These are phyloP conservation scores for Cotesia vestalis DNA, from an alignment of 1,140 invertebrate genomes.

Conservation along the genomic window DNA sequence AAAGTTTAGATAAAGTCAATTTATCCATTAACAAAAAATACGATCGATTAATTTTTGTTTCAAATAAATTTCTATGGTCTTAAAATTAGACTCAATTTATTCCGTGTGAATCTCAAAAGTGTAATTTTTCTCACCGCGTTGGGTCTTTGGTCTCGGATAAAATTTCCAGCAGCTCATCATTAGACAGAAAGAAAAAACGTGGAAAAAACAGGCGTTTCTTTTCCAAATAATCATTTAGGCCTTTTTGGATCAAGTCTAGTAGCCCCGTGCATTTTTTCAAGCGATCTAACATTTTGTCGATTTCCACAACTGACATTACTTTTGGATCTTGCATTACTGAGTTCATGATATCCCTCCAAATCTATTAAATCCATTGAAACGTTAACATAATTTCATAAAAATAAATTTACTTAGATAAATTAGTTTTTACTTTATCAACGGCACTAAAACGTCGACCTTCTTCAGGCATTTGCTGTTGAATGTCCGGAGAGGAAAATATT, in stretches of 20 bases:
- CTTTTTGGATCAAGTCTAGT: slow-evolving; percentile 89
- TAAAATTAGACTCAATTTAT: too few relatives aligned
- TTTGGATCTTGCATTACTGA: slow-evolving; percentile 78
- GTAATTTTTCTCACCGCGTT: slow-evolving; percentile 71
- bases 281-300: slow-evolving; percentile 93
- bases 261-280: slow-evolving; percentile 89
- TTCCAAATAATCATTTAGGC: slow-evolving; percentile 93
- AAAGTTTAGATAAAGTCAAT: too few relatives aligned
- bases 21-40: too few relatives aligned
- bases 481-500: slow-evolving; percentile 97
- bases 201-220: slow-evolving; percentile 95
- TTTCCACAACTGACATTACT: slow-evolving; percentile 86
- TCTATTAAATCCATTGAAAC: slow-evolving; percentile 62
- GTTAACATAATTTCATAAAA: slow-evolving; percentile 2
- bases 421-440: slow-evolving; percentile 80
- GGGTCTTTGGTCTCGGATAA: slow-evolving; percentile 97
- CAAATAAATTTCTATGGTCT: too few relatives aligned
- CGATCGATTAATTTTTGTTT: too few relatives aligned
- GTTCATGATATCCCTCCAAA: slow-evolving; percentile 96
- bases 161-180: slow-evolving; percentile 95
- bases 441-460: slow-evolving; percentile 90
- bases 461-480: slow-evolving; percentile 94
- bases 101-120: too few relatives aligned
- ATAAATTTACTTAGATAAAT: slow-evolving; percentile 3
- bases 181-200: slow-evolving; percentile 96